A percentile compares a stretch with the other conserved stretches of the same genome.
phyloP scores from a whole-genome alignment of 2,888 invertebrate species.

The Eupelmus urozonus region DNA sequence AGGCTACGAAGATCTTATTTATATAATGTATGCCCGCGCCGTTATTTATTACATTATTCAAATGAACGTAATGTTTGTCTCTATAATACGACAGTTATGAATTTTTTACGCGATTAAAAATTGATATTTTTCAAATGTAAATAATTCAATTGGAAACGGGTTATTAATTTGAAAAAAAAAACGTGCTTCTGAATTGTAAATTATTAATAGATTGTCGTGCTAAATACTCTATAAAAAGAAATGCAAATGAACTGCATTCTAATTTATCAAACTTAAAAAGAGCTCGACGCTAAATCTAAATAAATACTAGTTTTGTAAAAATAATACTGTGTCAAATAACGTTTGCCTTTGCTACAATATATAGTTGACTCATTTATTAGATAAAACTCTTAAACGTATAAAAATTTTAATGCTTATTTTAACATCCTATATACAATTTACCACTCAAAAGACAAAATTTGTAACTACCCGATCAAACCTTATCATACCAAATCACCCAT shows the following conservation, averaged over 20 bases:
- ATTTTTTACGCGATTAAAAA: slow-evolving; percentile 5
- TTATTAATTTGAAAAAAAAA: slow-evolving; percentile 7
- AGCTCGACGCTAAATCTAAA: too few species aligned
- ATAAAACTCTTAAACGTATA: too few species aligned
- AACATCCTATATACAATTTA: too few species aligned
- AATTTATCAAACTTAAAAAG: slow-evolving; percentile 4
- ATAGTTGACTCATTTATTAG: too few species aligned
- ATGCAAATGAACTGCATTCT: neutral
- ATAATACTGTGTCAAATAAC: too few species aligned
- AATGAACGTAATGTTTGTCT: slow-evolving; percentile 18
- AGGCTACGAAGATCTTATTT: neutral
- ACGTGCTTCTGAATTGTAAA: neutral
- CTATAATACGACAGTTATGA: slow-evolving; percentile 40
- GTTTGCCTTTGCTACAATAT: too few species aligned
- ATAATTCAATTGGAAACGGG: neutral
- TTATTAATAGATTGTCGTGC: neutral
- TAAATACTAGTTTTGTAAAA: too few species aligned
- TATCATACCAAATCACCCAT: too few species aligned
- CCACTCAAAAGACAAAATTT: too few species aligned
- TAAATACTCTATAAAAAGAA: neutral
- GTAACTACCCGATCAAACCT: too few species aligned
- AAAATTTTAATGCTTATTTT: too few species aligned
- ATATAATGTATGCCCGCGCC: too few species aligned
- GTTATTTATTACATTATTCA: slow-evolving; percentile 44
- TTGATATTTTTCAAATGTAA: neutral